Percentiles rank a stretch among this genome's conserved stretches.
Evolutionary conservation across 1,140 invertebrate species (phyloP).

Genomic region (Zaprionus gabonicus): DNA sequence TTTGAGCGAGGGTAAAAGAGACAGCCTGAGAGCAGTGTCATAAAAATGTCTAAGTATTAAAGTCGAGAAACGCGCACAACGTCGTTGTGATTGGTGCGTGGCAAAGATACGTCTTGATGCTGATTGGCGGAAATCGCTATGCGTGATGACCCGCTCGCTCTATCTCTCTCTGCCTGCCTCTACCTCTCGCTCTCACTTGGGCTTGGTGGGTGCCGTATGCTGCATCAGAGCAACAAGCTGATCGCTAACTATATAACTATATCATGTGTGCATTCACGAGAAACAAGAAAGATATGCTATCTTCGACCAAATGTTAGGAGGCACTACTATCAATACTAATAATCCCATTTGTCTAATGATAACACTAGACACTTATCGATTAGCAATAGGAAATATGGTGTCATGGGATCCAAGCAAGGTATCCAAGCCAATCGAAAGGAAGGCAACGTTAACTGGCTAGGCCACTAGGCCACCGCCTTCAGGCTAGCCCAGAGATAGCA

Average conservation of each 20-base stretch:
- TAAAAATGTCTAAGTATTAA: slow-evolving; percentile 45
- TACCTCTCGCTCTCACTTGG: slow-evolving; percentile 1
- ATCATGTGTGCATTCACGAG: too few relatives aligned
- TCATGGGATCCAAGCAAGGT: too few relatives aligned
- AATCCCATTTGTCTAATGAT: too few relatives aligned
- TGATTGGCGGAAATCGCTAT: slow-evolving; percentile 62
- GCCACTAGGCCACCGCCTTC: slow-evolving; percentile 7
- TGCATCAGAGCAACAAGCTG: too few relatives aligned
- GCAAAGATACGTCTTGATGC: slow-evolving; percentile 40
- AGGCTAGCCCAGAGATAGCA: neutral
- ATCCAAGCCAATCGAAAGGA: slow-evolving; percentile 17
- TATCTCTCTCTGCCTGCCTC: neutral
- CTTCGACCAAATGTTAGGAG: too few relatives aligned
- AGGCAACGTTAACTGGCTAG: slow-evolving; percentile 13
- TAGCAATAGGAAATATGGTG: too few relatives aligned
- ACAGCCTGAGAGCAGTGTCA: slow-evolving; percentile 11
- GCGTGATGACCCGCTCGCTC: slow-evolving; percentile 22
- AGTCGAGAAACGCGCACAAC: slow-evolving; percentile 22
- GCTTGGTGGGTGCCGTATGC: too few relatives aligned
- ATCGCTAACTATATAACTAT: too few relatives aligned
- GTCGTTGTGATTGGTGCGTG: slow-evolving; percentile 64
- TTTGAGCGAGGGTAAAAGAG: slow-evolving; percentile 32
- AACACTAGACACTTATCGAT: too few relatives aligned
- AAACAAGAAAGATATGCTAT: too few relatives aligned
- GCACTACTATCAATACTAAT: too few relatives aligned